A percentile compares a stretch with the other conserved stretches of the same genome.
Conservation (phyloP, 2,797 vertebrate species). For the Cossypha heuglini region DNA sequence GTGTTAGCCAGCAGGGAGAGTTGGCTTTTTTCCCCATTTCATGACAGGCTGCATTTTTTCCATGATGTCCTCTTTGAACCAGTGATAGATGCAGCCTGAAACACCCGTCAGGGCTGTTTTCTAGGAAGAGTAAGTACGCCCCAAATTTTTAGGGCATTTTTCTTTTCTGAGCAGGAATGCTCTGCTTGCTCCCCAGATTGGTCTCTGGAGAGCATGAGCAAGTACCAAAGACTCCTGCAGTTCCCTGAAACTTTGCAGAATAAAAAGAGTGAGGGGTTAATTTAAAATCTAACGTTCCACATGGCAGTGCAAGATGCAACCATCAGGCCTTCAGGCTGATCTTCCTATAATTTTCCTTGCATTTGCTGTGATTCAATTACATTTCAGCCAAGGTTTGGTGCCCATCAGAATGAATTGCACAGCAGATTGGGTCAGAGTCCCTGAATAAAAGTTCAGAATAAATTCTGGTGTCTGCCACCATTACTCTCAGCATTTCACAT, state of each 20-base stretch:
- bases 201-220: background rate
- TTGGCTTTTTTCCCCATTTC: background rate
- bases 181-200: background rate
- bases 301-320: slow-evolving; percentile 19
- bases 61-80: background rate
- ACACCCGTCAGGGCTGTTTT: background rate
- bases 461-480: slow-evolving; percentile 10
- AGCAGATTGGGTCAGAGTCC: slow-evolving; percentile 7
- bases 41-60: background rate
- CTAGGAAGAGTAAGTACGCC: background rate
- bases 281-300: slow-evolving; percentile 21
- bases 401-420: slow-evolving; percentile 7
- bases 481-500: slow-evolving; percentile 53
- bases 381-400: slow-evolving; percentile 28
- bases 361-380: slow-evolving; percentile 25
- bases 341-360: background rate
- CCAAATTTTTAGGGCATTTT: background rate
- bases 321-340: background rate
- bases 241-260: background rate
- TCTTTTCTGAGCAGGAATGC: background rate
- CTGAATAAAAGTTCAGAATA: slow-evolving; percentile 28
- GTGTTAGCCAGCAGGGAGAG: background rate
- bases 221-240: background rate
- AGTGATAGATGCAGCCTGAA: background rate
- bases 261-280: background rate